Evolutionary conservation across 2,113 vertebrate genomes (phyloP).

Genomic region (Tyrannus savana): DNA sequence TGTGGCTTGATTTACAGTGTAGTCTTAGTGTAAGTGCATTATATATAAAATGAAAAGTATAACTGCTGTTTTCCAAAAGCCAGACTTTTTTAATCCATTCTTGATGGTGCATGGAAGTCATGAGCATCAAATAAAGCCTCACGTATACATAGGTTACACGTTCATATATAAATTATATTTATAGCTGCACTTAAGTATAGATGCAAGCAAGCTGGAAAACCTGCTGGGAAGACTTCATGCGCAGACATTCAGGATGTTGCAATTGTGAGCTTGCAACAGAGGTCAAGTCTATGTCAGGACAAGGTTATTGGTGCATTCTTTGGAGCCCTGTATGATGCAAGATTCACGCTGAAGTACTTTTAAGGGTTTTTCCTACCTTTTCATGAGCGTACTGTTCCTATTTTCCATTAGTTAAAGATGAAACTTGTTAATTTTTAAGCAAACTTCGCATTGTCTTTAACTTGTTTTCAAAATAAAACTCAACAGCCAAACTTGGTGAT

Average conservation of each 20-base stretch:
- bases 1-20: background rate
- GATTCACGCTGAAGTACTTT: background rate
- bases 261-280: background rate
- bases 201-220: slow-evolving; percentile 10
- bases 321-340: background rate
- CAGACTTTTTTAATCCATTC: background rate
- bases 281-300: slow-evolving; percentile 43
- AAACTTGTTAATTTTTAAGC: background rate
- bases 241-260: slow-evolving; percentile 5
- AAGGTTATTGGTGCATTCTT: background rate
- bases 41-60: background rate
- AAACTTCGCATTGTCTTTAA: background rate
- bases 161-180: background rate
- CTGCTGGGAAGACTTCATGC: slow-evolving; percentile 6
- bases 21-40: background rate
- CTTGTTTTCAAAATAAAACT: slow-evolving; percentile 25
- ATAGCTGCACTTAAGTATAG: background rate
- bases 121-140: background rate
- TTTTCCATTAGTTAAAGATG: background rate
- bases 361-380: slow-evolving; percentile 30
- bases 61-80: background rate
- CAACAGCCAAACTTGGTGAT: background rate
- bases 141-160: background rate
- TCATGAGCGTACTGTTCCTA: fast-evolving
- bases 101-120: background rate